Evolutionary conservation across 2,888 invertebrate species (phyloP).

Genomic region (Ctena decussata): DNA sequence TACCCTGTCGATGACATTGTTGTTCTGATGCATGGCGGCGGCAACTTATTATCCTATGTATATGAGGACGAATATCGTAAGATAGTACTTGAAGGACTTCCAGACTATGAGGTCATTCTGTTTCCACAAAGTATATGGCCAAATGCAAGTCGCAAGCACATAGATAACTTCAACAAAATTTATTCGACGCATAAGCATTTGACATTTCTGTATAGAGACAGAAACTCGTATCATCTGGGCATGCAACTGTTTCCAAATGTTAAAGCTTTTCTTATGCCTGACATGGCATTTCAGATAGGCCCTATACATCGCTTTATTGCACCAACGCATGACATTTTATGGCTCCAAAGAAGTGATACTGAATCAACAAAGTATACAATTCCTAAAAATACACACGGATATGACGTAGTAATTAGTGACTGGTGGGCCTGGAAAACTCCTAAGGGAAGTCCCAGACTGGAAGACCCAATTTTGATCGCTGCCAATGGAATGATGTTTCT

Average conservation of each 20-base stretch:
- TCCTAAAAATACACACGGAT: background rate
- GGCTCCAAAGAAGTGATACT: slow-evolving; percentile 47
- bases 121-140: background rate
- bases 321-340: slow-evolving; percentile 62
- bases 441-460: slow-evolving; percentile 39
- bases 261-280: slow-evolving; percentile 50
- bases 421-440: slow-evolving; percentile 45
- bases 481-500: slow-evolving; percentile 54
- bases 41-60: background rate
- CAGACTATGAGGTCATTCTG: background rate
- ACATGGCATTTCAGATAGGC: slow-evolving; percentile 64
- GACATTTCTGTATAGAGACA: slow-evolving; percentile 1
- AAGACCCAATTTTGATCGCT: slow-evolving; percentile 41
- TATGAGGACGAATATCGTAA: background rate
- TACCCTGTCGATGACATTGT: background rate
- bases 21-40: background rate
- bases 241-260: slow-evolving; percentile 22
- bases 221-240: slow-evolving; percentile 12
- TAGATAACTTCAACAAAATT: background rate
- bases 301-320: slow-evolving; percentile 35
- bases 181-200: background rate
- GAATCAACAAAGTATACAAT: slow-evolving; percentile 39
- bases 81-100: background rate
- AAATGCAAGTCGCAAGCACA: background rate
- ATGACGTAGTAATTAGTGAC: background rate